Conservation (phyloP, 1,140 invertebrate genomes). For the Zaprionus ghesquierei region DNA sequence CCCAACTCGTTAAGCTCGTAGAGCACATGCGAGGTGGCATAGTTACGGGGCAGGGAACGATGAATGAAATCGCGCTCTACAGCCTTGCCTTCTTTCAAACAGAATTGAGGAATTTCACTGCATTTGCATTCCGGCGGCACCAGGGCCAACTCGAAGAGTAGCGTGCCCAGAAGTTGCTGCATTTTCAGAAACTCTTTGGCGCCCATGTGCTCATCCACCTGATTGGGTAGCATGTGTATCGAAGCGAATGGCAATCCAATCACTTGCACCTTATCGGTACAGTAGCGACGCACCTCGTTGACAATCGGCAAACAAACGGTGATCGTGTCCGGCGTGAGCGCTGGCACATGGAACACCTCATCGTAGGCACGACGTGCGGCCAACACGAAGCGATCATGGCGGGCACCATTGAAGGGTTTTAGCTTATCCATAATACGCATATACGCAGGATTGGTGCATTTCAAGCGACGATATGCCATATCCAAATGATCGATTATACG, state of each 20-base stretch:
- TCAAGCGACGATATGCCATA: not conserved
- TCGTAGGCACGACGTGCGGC: conserved; percentile 19
- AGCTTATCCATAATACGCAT: conserved; percentile 13
- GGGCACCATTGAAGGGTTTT: conserved; percentile 4
- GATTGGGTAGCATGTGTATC: conserved; percentile 1
- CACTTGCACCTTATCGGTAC: not conserved
- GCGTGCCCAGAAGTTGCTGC: not conserved
- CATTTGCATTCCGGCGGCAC: conserved; percentile 41
- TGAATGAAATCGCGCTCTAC: conserved; percentile 3
- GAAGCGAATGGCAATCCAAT: conserved; percentile 37
- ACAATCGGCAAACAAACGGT: conserved; percentile 12
- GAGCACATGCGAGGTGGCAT: not conserved
- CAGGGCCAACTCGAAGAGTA: conserved; percentile 35
- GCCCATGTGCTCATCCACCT: conserved; percentile 13
- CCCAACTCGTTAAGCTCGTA: conserved; percentile 19
- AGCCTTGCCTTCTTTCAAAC: conserved; percentile 2
- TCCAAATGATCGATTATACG: conserved; percentile 18
- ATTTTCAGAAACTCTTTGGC: conserved; percentile 1
- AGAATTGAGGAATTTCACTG: conserved; percentile 12
- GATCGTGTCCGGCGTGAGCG: conserved; percentile 24
- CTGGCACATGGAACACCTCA: not conserved
- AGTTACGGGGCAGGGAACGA: not conserved
- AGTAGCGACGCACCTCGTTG: conserved; percentile 36
- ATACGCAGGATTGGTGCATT: not conserved
- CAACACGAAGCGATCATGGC: not conserved